These are phyloP conservation scores for Bufo bufo DNA, from an alignment of 2,113 vertebrate species.

Conservation along the genomic window DNA sequence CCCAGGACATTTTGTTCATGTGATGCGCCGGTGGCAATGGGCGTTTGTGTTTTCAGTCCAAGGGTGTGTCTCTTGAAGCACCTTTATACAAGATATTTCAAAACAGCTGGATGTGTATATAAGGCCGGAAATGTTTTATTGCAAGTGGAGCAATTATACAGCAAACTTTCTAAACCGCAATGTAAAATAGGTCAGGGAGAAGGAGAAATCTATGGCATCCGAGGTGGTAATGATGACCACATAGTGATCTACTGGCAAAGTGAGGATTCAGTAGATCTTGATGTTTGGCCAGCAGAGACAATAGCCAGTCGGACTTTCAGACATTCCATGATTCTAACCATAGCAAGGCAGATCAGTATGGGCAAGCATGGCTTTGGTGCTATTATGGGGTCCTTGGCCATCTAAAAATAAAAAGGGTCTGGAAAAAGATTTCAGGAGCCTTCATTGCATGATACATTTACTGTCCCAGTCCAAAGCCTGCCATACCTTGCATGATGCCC, in stretches of 20 bases:
- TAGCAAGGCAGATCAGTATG: too few species aligned
- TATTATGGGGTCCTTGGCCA: too few species aligned
- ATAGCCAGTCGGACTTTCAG: too few species aligned
- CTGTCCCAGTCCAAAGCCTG: too few species aligned
- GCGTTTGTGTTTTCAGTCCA: not conserved
- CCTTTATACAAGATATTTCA: not conserved
- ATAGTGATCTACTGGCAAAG: not conserved
- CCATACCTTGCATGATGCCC: too few species aligned
- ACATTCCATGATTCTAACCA: too few species aligned
- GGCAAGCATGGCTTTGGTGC: too few species aligned
- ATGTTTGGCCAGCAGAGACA: too few species aligned
- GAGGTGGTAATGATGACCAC: not conserved
- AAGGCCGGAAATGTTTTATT: not conserved
- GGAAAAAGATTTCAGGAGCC: too few species aligned
- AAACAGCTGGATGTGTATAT: not conserved
- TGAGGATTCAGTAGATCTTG: too few species aligned
- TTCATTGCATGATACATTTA: too few species aligned
- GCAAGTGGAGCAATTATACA: not conserved
- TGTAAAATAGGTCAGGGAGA: not conserved
- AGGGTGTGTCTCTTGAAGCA: conserved; percentile 14
- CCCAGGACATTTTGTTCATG: not conserved
- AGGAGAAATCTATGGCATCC: not conserved
- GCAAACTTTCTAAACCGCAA: not conserved
- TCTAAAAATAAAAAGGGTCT: too few species aligned
- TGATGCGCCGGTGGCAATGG: not conserved